Percentiles rank a stretch among this genome's conserved stretches.
phyloP scores from a whole-genome alignment of 2,113 vertebrate genomes.

The Archocentrus centrarchus region DNA sequence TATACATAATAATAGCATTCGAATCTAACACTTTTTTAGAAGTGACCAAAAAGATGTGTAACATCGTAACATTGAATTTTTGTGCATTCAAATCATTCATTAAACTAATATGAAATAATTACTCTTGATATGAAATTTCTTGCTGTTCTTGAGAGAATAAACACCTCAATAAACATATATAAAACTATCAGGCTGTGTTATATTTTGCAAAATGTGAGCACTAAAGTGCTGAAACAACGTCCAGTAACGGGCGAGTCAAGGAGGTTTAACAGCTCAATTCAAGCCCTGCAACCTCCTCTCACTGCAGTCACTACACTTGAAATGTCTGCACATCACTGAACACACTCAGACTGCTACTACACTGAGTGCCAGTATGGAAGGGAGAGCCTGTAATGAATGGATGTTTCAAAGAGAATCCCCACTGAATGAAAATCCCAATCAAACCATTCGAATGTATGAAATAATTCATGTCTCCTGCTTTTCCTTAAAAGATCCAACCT shows the following conservation, averaged over 20 bases:
- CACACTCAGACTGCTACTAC: neutral
- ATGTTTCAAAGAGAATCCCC: slow-evolving; percentile 3
- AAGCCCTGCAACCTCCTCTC: neutral
- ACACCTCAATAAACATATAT: too few species aligned
- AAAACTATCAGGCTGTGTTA: neutral
- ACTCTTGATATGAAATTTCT: neutral
- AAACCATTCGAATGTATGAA: neutral
- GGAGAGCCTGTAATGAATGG: neutral
- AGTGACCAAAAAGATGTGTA: too few species aligned
- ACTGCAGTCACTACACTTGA: slow-evolving; percentile 5
- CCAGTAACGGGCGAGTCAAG: neutral
- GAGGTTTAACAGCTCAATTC: slow-evolving; percentile 4
- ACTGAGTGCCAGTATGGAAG: slow-evolving; percentile 1
- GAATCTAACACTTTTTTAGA: too few species aligned
- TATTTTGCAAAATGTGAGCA: neutral
- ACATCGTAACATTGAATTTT: neutral
- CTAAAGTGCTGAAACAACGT: neutral
- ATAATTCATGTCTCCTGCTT: neutral
- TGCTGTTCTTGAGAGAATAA: neutral
- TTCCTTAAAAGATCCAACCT: neutral
- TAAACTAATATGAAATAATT: neutral
- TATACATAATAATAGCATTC: too few species aligned
- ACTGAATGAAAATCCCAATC: neutral
- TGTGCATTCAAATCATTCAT: neutral
- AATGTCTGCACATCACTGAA: neutral